These are phyloP conservation scores for Imbricaverruca yamaguchii DNA, from an alignment of 2,888 invertebrate genomes.

Conservation along the genomic window DNA sequence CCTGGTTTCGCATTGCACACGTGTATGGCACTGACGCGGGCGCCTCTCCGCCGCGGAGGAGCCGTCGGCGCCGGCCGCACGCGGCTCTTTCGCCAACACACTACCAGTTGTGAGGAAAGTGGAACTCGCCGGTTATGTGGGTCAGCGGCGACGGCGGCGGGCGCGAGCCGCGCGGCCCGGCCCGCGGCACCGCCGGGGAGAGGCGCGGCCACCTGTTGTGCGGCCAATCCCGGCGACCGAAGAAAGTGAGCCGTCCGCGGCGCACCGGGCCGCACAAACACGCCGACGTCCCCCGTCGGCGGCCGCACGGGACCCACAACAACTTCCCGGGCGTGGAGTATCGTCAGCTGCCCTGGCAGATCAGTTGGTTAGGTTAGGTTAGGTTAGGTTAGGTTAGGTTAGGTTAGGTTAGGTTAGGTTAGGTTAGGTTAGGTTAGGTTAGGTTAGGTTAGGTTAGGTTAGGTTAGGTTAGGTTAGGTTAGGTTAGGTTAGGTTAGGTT, in stretches of 20 bases:
- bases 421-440: no score
- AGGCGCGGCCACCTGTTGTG: not conserved
- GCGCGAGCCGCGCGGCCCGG: not conserved
- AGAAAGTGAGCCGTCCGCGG: not conserved
- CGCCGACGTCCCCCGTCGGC: not conserved
- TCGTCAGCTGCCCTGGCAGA: no score
- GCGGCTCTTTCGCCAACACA: not conserved
- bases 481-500: no score
- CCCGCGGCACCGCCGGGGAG: not conserved
- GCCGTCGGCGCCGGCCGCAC: not conserved
- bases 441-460: no score
- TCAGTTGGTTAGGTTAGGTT: no score
- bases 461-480: no score
- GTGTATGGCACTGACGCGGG: not conserved
- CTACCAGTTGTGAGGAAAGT: slow-evolving; percentile 13
- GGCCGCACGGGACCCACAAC: not conserved
- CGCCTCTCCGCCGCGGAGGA: not conserved
- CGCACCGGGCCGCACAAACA: not conserved
- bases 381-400: no score
- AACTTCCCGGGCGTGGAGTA: no score
- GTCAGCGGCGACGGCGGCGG: not conserved
- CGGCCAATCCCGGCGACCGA: not conserved
- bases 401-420: no score
- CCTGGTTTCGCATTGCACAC: no score
- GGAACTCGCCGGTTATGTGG: not conserved